Percentiles rank a stretch among this genome's conserved stretches.
phyloP scores from a whole-genome alignment of 2,888 invertebrate species.

The Cosmorhoe ocellata region DNA sequence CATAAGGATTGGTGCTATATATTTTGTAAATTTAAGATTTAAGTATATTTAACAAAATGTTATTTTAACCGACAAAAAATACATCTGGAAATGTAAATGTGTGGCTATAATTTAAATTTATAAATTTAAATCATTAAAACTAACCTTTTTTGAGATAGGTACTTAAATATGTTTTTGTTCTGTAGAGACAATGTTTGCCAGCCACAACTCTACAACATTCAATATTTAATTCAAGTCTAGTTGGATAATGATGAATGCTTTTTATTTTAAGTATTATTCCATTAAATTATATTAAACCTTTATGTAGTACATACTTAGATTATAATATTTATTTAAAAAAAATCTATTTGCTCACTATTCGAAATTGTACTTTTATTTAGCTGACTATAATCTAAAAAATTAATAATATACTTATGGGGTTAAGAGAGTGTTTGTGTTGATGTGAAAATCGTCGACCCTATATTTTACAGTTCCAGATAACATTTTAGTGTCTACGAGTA shows the following conservation, averaged over 20 bases:
- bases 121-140: constrained; percentile 28
- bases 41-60: constrained; percentile 39
- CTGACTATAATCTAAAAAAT: constrained; percentile 61
- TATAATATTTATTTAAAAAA: constrained; percentile 68
- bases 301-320: constrained; percentile 54
- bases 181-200: constrained; percentile 8
- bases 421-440: constrained; percentile 20
- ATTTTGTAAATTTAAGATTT: constrained; percentile 45
- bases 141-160: constrained; percentile 26
- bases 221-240: constrained; percentile 46
- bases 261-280: constrained; percentile 77
- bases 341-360: constrained; percentile 78
- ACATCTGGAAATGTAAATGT: constrained; percentile 42
- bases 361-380: constrained; percentile 73
- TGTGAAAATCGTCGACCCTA: constrained; percentile 37
- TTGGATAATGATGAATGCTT: constrained; percentile 59
- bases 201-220: constrained; percentile 18
- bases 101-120: constrained; percentile 40
- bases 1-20: constrained; percentile 73
- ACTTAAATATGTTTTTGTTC: constrained; percentile 11
- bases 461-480: constrained; percentile 2
- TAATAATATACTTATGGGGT: constrained; percentile 39
- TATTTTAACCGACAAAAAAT: constrained; percentile 43
- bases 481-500: no score
- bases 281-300: constrained; percentile 70